Base-by-base conservation (phyloP, 2,888 invertebrate species). In the Platycnemis pennipes region DNA sequence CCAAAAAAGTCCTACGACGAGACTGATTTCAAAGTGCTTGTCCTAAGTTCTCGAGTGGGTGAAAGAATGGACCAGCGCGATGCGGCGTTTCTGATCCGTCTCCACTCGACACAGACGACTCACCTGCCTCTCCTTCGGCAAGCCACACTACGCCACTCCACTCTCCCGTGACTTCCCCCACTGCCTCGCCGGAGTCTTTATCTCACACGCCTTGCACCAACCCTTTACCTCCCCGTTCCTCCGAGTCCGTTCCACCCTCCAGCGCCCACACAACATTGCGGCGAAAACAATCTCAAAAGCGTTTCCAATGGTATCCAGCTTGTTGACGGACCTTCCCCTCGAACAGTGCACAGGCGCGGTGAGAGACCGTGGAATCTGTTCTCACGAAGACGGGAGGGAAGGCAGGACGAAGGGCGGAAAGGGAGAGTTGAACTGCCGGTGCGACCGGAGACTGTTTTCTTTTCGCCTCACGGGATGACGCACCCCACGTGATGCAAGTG, bases 221-320 rank as follows among this genome's bases (percentile, higher is more conserved):
- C 31, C 1, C 77, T 37, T 77, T 94, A 22, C 87, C 45, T n/a
- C 37, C 31, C 77, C 77, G 11, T 2, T 37, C 77, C 31, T 26
- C 37, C 5, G 94, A 94, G 94, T 94, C 95, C 91, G 94, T 94
- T 94, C 95, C 95, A 95, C 95, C 94, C 94, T 94, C 94, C 94
- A 95, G 94, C 95, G 94, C 94, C 89, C 95, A 87, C 94, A 53
- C 94, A 77, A 26, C 45, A n/a, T 37, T 19, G 13, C 91, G 91
- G 63, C 91, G 44, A 56, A 91, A 91, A 91, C 91, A 69, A 44
- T 91, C 49, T 63, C 91, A 26, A 44, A 69, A 63, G 63, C 42
- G 91, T 91, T 91, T 77, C 42, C 91, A 63, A 44, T 91, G 53
- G 91, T 63, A 91, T 69, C 91, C 63, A 42, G 13, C 63, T 91